Percentiles rank a stretch among this genome's conserved stretches.
Conservation (phyloP, 2,113 vertebrate genomes). For the Ameiurus melas region DNA sequence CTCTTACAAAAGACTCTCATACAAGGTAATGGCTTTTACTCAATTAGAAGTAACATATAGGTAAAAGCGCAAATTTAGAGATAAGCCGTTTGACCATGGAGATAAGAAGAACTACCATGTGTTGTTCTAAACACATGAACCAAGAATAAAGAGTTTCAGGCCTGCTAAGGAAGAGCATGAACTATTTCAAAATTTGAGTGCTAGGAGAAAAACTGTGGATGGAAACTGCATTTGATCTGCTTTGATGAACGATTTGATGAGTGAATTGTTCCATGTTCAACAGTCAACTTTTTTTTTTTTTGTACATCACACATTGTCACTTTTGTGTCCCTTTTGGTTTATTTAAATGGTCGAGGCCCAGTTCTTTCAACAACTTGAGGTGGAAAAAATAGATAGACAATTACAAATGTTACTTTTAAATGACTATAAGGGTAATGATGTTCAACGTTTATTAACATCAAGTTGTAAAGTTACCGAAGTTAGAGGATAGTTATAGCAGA, state of each 20-base stretch:
- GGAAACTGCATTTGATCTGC: constrained; percentile 34
- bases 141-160: neutral
- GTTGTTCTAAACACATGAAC: neutral
- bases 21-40: neutral
- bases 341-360: neutral
- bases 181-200: constrained; percentile 3
- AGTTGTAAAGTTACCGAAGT: neutral
- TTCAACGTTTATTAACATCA: neutral
- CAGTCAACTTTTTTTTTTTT: constrained; percentile 34
- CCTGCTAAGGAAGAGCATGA: neutral
- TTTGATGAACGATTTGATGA: constrained; percentile 9
- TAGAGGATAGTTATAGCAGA: neutral
- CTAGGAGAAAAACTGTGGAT: constrained; percentile 26
- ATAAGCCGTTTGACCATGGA: neutral
- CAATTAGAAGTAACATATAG: neutral
- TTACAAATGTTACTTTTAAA: neutral
- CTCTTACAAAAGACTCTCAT: neutral
- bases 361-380: neutral
- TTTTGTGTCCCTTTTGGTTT: neutral
- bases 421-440: neutral
- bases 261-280: constrained; percentile 34
- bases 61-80: neutral
- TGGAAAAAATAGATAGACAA: neutral
- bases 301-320: neutral
- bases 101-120: neutral